Evolutionary conservation across 2,113 vertebrate genomes (phyloP), one percentile per base, ranked within the genome.

Genomic region (Hydropotes inermis): DNA sequence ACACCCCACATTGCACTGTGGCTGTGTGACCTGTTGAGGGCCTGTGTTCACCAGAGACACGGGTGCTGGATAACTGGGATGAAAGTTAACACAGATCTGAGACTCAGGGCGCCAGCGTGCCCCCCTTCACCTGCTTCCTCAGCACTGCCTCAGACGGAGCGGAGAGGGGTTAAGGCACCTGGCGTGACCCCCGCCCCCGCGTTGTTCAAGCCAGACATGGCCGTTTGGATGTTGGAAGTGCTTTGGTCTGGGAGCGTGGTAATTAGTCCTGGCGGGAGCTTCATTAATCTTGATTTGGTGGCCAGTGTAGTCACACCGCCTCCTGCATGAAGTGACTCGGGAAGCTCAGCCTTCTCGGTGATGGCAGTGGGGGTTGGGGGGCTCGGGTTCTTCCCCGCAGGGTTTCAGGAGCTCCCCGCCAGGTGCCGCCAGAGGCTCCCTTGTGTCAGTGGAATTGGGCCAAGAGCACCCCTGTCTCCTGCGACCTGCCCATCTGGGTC

Each of bases 241-340:
- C 79, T 85, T 21, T n/a, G 27, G 89, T 81, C 58, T 74, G 28
- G 19, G 87, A 96, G 64, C 15, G 30, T 11, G 12, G 81, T 89
- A 28, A 97, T 97, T 79, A 94, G 70, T 96, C 27, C 84, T 89
- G 92, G 92, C 3, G 0, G 96, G 95, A 78, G 95, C 97, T 87
- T 79, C 97, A 96, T 97, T 90, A 60, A 98, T 97, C 98, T 94
- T 93, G 96, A 96, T 91, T 95, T 91, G 89, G 67, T 52, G 76
- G 74, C 81, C 45, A 7, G 0, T 45, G 84, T 47, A 81, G 74
- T 30, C 9, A 33, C 3, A 5, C 58, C 70, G 54, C 79, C 14
- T 79, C 67, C 58, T 70, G 25, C 52, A 36, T 27, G 27, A 54
- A 58, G 36, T 23, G 36, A 36, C n/a, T 52, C 70, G 25, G 33